These are phyloP conservation scores for Cotesia typhae DNA, from an alignment of 1,140 invertebrate species.

Conservation along the genomic window DNA sequence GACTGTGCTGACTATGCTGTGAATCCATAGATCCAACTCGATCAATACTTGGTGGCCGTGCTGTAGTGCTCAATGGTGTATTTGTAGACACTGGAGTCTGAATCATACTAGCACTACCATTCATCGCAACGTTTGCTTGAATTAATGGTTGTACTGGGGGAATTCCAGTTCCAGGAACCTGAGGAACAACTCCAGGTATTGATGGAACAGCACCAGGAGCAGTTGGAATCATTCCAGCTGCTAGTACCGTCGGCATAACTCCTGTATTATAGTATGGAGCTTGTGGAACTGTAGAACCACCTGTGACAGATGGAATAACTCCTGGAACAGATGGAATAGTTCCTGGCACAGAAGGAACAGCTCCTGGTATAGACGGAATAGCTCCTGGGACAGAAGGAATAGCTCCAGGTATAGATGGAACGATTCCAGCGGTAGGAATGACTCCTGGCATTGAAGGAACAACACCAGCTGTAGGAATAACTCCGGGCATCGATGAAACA, in stretches of 20 bases:
- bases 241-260: not conserved
- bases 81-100: slow-evolving; percentile 62
- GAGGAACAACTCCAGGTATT: slow-evolving; percentile 22
- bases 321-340: slow-evolving; percentile 1
- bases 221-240: slow-evolving; percentile 10
- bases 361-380: not conserved
- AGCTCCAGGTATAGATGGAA: too few species aligned
- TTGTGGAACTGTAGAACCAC: not conserved
- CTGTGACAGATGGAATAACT: slow-evolving; percentile 10
- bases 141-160: slow-evolving; percentile 35
- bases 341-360: slow-evolving; percentile 34
- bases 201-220: slow-evolving; percentile 30
- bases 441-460: slow-evolving; percentile 5
- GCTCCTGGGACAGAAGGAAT: not conserved
- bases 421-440: not conserved
- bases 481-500: slow-evolving; percentile 34
- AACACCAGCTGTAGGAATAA: slow-evolving; percentile 34
- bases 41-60: slow-evolving; percentile 65
- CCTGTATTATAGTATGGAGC: too few species aligned
- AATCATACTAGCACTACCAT: slow-evolving; percentile 47
- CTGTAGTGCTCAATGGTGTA: slow-evolving; percentile 63
- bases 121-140: slow-evolving; percentile 42
- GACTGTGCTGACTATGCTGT: slow-evolving; percentile 60
- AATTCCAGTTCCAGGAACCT: slow-evolving; percentile 8
- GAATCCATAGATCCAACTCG: slow-evolving; percentile 63